Evolutionary conservation across 1,140 invertebrate genomes (phyloP).

Genomic region (Centruroides sculpturatus): DNA sequence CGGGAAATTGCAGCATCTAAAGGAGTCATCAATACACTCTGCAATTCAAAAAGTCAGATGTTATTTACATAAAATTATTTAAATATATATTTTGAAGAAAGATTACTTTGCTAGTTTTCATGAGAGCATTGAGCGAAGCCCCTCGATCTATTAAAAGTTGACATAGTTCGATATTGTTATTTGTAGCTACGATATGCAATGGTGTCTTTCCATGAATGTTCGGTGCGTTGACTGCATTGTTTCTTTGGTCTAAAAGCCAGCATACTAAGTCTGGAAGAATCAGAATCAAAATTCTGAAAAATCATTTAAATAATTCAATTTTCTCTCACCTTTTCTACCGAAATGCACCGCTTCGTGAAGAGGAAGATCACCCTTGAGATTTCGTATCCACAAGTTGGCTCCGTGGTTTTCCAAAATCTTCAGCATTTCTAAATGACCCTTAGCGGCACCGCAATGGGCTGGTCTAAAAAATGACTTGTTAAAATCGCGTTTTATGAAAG

Average conservation of each 20-base stretch:
- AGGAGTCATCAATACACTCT: conserved; percentile 65
- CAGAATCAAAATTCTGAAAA: no score
- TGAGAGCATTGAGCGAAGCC: conserved; percentile 64
- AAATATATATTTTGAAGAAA: conserved; percentile 5
- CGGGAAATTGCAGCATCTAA: conserved; percentile 75
- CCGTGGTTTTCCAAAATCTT: conserved; percentile 56
- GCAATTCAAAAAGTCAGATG: conserved; percentile 1
- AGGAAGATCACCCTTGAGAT: conserved; percentile 76
- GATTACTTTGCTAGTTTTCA: conserved; percentile 50
- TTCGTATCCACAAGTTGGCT: conserved; percentile 82
- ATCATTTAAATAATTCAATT: neutral
- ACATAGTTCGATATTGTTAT: conserved; percentile 87
- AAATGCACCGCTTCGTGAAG: conserved; percentile 89
- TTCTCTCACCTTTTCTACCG: conserved; percentile 50
- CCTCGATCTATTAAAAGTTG: conserved; percentile 68
- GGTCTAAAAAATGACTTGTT: conserved; percentile 33
- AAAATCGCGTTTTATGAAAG: neutral
- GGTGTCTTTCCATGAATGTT: conserved; percentile 86
- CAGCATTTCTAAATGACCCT: conserved; percentile 78
- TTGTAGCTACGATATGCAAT: conserved; percentile 83
- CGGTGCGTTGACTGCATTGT: conserved; percentile 67
- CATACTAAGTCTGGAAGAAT: conserved; percentile 18
- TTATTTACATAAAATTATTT: conserved; percentile 1
- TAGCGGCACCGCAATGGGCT: conserved; percentile 79
- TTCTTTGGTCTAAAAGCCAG: conserved; percentile 68